Base-by-base conservation (phyloP, 2,113 vertebrate species). In the Dasyurus viverrinus region DNA sequence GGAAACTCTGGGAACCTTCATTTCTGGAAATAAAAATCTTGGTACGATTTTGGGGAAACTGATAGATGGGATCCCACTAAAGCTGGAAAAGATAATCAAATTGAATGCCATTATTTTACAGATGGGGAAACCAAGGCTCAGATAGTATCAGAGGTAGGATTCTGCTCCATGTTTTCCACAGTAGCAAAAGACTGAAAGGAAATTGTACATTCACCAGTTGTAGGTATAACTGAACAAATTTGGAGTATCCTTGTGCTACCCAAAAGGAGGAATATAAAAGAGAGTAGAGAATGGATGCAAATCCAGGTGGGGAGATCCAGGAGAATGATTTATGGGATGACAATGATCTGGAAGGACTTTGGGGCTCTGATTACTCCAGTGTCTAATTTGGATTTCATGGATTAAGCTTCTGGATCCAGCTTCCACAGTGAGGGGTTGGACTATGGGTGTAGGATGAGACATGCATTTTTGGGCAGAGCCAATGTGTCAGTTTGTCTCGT, bases 11-110 rank as follows among this genome's bases (percentile, higher is more conserved):
- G 91, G 93, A 95, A 68, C 11, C 2, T 93, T 93, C 96, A 91
- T 2, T 96, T 53, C 76, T 96, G 94, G 92, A 94, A 60, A 0
- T 50, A 55, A n/a, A 96, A 26, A 94, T 92, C 57, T 94, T 92
- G 92, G 89, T 93, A 0, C 95, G 90, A 94, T 97, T 95, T 92
- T 92, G 92, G 91, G 48, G 94, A 89, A 50, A 90, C 53, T 46
- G 53, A 2, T 26, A 26, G 92, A 89, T 19, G n/a, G 60, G 60
- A 68, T 36, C 30, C 11, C n/a, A 5, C 30, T 5, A 19, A 36
- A n/a, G 36, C 60, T 76, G 5, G n/a, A 6, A 19, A 14, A 14
- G 14, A 7, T 52, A 52, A n/a, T n/a, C 30, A n/a, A 76, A 12
- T 76, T n/a, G 60, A 76, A 76, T 5, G 14, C 60, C 0, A 36